Base-by-base conservation (phyloP, 2,888 invertebrate genomes). In the Amphipyra tragopoginis region DNA sequence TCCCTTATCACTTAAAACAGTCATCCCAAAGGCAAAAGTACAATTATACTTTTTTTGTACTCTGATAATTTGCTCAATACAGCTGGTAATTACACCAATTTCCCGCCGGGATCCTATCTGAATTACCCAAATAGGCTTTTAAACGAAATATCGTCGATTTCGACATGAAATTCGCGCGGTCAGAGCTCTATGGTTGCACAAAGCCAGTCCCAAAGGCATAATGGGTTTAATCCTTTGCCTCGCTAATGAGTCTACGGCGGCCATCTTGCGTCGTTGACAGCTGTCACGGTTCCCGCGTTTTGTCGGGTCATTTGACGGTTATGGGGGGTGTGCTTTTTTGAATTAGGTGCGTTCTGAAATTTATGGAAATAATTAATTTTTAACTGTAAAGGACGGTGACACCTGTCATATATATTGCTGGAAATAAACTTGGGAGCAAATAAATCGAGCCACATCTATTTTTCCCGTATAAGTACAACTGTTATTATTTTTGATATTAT, bases 261-360 rank as follows among this genome's bases (percentile, higher is more conserved):
- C 82, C 82, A 81, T 80, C 77, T 82, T 80, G 81, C 57, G 38
- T 42, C 61, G 64, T 47, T 83, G 83, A 82, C 83, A 83, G 73
- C 77, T 83, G 82, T 80, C 83, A 83, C 69, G 48, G 51, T 66
- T 71, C 72, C 80, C 78, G 80, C 80, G 73, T 65, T 80, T 81
- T 72, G 53, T 47, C 65, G 63, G 49, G 70, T 65, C 69, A 66
- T 77, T 71, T 73, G 67, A 70, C 66, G 57, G 75, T 72, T 79
- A 64, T 55, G n/a, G 44, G 43, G 70, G 21, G 43, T 33, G 11
- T 36, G 14, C 34, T 60, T 60, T 52, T 58, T 48, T 48, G 7
- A 53, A 58, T 39, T 69, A 53, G 42, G 38, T 56, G 51, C 39
- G 47, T 48, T 43, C 47, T 51, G 48, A 63, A 51, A 52, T 66